Base-by-base conservation (phyloP, 2,888 invertebrate species). In the Cantharis rufa region DNA sequence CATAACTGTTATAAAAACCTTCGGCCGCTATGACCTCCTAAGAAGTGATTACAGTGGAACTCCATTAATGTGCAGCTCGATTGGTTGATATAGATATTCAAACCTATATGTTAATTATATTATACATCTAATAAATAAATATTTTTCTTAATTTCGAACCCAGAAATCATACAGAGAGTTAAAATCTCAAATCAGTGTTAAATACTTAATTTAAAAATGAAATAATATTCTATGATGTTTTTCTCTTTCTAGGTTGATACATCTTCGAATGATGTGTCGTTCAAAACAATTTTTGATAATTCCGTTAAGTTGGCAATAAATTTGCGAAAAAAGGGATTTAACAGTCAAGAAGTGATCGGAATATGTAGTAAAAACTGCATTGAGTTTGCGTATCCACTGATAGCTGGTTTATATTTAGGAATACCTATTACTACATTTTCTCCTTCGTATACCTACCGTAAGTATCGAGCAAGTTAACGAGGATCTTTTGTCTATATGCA, bases 361-460 rank as follows among this genome's bases (percentile, higher is more conserved):
- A 84, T 92, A 11, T 90, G 90, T 79, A 89, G 91, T 83, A 92
- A 91, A 82, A 92, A 92, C 82, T 88, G 90, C 76, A 87, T 90
- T 82, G 90, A 91, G 76, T 91, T 90, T 82, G 86, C 89, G 27
- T 84, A 90, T 71, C 85, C 90, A 32, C 84, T 90, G 1, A 86
- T 91, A 10, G 90, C 90, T 75, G 86, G 89, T 1, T 84, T 90
- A 71, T 91, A 89, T 81, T 87, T 89, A 75, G 92, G 92, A 4
- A 90, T 88, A 70, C 86, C 90, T 4, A 84, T 90, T 66, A 90
- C 90, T 74, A 90, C 91, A 5, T 84, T 91, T 9, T 92, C 91
- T 83, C 89, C 91, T 10, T 87, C 89, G 61, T 92, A 92, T 79
- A 89, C 90, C 24, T 88, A 89, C 82, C 88, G 90, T 90, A 86